phyloP scores from a whole-genome alignment of 2,888 invertebrate genomes.

The Brachyopa scutellaris region DNA sequence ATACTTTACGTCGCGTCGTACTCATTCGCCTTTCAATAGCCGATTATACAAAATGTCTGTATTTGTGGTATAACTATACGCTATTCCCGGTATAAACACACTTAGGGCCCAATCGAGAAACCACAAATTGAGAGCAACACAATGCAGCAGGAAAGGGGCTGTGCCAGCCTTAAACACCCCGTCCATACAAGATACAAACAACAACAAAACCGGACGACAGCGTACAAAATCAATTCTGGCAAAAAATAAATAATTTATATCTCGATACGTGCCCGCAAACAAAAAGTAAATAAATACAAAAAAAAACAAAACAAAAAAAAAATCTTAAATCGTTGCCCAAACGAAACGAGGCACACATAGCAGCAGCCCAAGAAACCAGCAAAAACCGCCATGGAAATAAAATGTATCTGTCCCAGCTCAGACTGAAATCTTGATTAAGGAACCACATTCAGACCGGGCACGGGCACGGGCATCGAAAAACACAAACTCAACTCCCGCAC shows the following conservation, averaged over 20 bases:
- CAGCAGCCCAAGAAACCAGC: conserved; percentile 47
- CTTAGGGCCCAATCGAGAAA: conserved; percentile 59
- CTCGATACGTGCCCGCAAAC: conserved; percentile 60
- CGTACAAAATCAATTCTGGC: conserved; percentile 71
- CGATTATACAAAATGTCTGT: conserved; percentile 70
- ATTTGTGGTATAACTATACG: conserved; percentile 52
- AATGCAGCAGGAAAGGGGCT: conserved; percentile 59
- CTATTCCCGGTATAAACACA: conserved; percentile 18
- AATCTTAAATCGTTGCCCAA: conserved; percentile 10
- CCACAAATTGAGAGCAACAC: conserved; percentile 69
- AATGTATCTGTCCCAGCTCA: conserved; percentile 70
- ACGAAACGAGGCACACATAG: conserved; percentile 11
- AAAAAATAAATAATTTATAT: conserved; percentile 73
- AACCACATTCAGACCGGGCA: conserved; percentile 59
- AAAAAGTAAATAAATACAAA: conserved; percentile 22
- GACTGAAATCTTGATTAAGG: conserved; percentile 73
- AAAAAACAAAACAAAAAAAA: conserved; percentile 18
- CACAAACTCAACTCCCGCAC: conserved; percentile 67
- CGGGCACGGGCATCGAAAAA: background rate
- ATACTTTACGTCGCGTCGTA: no score
- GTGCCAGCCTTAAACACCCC: conserved; percentile 57
- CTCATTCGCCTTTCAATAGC: conserved; percentile 31
- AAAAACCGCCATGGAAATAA: conserved; percentile 72
- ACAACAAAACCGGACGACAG: conserved; percentile 59
- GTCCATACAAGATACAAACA: conserved; percentile 1